Evolutionary conservation across 2,113 vertebrate genomes (phyloP).

Genomic region (Serilophus lunatus): DNA sequence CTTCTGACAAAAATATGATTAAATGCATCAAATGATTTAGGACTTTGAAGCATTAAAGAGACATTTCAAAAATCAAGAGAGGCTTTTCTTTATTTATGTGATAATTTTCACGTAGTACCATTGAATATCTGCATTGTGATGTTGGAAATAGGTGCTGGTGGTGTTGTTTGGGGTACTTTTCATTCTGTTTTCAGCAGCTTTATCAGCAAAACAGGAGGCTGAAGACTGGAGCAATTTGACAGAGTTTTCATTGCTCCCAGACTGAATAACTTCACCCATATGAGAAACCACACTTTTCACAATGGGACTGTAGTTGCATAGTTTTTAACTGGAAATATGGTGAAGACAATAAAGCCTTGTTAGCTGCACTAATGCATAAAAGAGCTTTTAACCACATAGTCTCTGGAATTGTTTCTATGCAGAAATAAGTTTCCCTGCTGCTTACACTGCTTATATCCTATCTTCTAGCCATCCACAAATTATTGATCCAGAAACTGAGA

Average conservation of each 20-base stretch:
- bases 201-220: constrained; percentile 66
- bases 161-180: background rate
- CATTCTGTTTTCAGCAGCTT: background rate
- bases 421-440: background rate
- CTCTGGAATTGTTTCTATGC: background rate
- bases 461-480: background rate
- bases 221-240: constrained; percentile 77
- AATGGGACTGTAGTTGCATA: constrained; percentile 77
- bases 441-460: background rate
- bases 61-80: background rate
- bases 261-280: constrained; percentile 80
- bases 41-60: background rate
- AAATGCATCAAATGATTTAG: background rate
- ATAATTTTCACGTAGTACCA: background rate
- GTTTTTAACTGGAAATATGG: constrained; percentile 78
- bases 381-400: background rate
- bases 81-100: background rate
- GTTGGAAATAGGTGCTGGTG: background rate
- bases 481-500: background rate
- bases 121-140: background rate
- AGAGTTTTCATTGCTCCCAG: constrained; percentile 76
- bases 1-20: background rate
- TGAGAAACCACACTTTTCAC: constrained; percentile 83
- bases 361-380: constrained; percentile 82
- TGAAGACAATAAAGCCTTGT: constrained; percentile 87